Conservation (phyloP, 2,888 invertebrate genomes). For the Icerya purchasi region DNA sequence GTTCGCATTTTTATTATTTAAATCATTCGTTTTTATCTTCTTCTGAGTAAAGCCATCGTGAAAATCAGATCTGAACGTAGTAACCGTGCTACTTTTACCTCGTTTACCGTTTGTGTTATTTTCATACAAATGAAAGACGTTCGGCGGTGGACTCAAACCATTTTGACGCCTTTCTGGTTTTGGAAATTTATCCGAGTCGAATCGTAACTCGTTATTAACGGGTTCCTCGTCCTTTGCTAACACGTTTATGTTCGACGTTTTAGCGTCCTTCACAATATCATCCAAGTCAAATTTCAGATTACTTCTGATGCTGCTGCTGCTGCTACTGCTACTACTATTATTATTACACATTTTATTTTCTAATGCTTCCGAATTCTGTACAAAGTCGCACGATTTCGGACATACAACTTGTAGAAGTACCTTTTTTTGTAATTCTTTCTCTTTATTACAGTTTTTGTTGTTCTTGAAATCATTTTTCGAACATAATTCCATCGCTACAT, state of each 20-base stretch:
- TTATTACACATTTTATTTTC: too few species aligned
- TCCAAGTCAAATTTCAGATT: conserved; percentile 25
- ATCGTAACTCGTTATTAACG: conserved; percentile 29
- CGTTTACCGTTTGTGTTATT: conserved; percentile 23
- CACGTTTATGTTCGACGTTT: conserved; percentile 36
- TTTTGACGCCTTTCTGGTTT: conserved; percentile 29
- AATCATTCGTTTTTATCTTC: conserved; percentile 18
- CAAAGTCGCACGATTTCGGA: too few species aligned
- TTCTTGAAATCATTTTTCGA: too few species aligned
- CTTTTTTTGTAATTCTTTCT: too few species aligned
- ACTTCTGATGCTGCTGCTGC: background rate
- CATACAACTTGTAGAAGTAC: too few species aligned
- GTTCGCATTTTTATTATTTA: conserved; percentile 7
- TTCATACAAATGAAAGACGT: conserved; percentile 28
- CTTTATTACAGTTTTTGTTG: too few species aligned
- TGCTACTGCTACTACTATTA: conserved; percentile 5
- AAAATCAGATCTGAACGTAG: conserved; percentile 15
- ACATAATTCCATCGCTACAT: too few species aligned
- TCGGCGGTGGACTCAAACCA: too few species aligned
- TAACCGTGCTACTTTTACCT: conserved; percentile 15
- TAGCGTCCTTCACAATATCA: conserved; percentile 34
- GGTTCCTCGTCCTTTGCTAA: conserved; percentile 25
- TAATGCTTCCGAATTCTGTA: too few species aligned
- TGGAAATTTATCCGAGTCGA: conserved; percentile 34
- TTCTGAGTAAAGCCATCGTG: conserved; percentile 19